These are phyloP conservation scores for Falco peregrinus DNA, from an alignment of 2,797 vertebrate species.

Conservation along the genomic window DNA sequence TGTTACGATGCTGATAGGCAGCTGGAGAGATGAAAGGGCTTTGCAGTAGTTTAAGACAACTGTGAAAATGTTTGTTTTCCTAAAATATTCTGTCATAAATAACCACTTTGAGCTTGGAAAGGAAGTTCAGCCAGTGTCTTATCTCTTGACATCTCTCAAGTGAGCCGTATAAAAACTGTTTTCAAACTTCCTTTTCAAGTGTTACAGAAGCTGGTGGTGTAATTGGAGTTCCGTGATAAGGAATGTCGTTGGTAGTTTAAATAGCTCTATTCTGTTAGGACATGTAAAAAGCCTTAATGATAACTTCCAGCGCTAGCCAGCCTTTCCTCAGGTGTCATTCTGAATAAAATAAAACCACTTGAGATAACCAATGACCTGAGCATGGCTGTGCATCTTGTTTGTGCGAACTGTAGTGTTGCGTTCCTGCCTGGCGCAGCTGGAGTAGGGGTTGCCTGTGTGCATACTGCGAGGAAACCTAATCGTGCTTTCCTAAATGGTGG, in stretches of 20 bases:
- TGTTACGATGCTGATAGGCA: background rate
- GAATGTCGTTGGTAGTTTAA: background rate
- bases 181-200: background rate
- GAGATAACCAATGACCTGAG: background rate
- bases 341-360: background rate
- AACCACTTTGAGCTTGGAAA: background rate
- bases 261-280: background rate
- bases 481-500: background rate
- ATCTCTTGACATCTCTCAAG: background rate
- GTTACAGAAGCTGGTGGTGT: background rate
- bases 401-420: background rate
- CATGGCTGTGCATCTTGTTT: background rate
- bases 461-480: background rate
- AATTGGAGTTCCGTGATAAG: background rate
- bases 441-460: background rate
- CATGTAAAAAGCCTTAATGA: background rate
- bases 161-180: background rate
- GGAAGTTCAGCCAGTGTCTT: background rate
- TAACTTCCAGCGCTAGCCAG: background rate
- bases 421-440: background rate
- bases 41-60: background rate
- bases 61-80: background rate
- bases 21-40: background rate
- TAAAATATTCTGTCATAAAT: background rate
- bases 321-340: slow-evolving; percentile 14